A percentile compares a stretch with the other conserved stretches of the same genome.
phyloP scores from a whole-genome alignment of 2,113 vertebrate species.

The Nestor notabilis region DNA sequence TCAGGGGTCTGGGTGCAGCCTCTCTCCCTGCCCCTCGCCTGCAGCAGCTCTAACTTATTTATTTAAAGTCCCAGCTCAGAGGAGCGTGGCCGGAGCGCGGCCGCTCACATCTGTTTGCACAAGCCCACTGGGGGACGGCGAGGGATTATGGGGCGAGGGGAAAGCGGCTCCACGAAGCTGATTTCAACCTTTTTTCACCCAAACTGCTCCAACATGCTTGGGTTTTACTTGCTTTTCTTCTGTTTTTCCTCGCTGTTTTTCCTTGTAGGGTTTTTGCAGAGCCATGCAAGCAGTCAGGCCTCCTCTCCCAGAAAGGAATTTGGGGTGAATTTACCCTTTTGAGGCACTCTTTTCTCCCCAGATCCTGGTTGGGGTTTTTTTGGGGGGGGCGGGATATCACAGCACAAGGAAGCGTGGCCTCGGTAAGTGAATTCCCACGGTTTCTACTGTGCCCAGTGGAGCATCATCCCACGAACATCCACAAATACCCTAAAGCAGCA shows the following conservation, averaged over 20 bases:
- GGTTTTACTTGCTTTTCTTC: not conserved
- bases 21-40: not conserved
- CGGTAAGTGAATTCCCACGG: not conserved
- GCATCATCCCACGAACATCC: not conserved
- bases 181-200: not conserved
- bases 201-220: not conserved
- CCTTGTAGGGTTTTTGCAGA: not conserved
- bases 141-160: slow-evolving; percentile 36
- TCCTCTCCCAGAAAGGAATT: not conserved
- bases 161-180: not conserved
- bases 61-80: not conserved
- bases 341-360: not conserved
- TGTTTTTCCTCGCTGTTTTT: not conserved
- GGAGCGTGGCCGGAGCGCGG: slow-evolving; percentile 13
- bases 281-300: not conserved
- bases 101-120: slow-evolving; percentile 5
- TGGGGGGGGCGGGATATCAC: not conserved
- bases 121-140: slow-evolving; percentile 40
- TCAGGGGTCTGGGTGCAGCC: not conserved
- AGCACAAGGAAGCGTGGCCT: not conserved
- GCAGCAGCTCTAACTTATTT: not conserved
- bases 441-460: accelerated
- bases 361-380: accelerated
- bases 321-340: not conserved
- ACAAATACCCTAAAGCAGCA: accelerated